Conservation (phyloP, 2,888 invertebrate genomes). For the Drosophila formosana region DNA sequence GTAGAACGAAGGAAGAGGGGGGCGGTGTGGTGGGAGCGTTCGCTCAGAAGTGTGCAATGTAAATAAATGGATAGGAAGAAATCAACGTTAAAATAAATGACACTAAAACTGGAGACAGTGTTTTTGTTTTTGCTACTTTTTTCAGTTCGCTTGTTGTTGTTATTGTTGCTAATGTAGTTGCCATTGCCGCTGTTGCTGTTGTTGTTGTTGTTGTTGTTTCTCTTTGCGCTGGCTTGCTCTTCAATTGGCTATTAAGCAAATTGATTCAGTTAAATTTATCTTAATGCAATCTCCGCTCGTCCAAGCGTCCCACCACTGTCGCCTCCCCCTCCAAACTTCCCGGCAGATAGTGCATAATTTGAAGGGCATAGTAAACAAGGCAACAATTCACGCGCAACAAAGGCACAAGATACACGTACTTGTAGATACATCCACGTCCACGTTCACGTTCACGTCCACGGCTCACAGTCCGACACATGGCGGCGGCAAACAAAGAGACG, state of each 20-base stretch:
- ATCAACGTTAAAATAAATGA: slow-evolving; percentile 83
- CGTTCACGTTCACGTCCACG: background rate
- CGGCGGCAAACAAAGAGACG: slow-evolving; percentile 39
- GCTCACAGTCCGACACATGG: slow-evolving; percentile 61
- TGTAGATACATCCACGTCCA: slow-evolving; percentile 48
- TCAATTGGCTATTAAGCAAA: slow-evolving; percentile 85
- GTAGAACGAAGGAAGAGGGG: background rate
- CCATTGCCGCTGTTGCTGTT: slow-evolving; percentile 27
- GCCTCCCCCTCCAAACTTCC: slow-evolving; percentile 1
- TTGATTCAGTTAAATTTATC: slow-evolving; percentile 85
- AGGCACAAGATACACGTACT: slow-evolving; percentile 52
- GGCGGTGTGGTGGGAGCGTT: slow-evolving; percentile 10
- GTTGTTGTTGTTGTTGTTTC: slow-evolving; percentile 30
- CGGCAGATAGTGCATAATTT: slow-evolving; percentile 76
- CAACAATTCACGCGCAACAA: slow-evolving; percentile 80
- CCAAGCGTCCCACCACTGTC: slow-evolving; percentile 49
- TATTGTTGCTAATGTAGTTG: slow-evolving; percentile 35
- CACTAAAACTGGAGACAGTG: slow-evolving; percentile 82
- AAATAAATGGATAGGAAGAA: slow-evolving; percentile 82
- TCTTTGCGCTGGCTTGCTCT: slow-evolving; percentile 76
- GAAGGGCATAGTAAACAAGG: slow-evolving; percentile 81
- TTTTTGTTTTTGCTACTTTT: slow-evolving; percentile 33
- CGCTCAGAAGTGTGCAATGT: slow-evolving; percentile 78
- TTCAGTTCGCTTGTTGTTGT: slow-evolving; percentile 27
- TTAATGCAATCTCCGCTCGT: slow-evolving; percentile 83